Evolutionary conservation across 2,888 invertebrate species (phyloP).

Genomic region (Chrysopilus asiliformis): DNA sequence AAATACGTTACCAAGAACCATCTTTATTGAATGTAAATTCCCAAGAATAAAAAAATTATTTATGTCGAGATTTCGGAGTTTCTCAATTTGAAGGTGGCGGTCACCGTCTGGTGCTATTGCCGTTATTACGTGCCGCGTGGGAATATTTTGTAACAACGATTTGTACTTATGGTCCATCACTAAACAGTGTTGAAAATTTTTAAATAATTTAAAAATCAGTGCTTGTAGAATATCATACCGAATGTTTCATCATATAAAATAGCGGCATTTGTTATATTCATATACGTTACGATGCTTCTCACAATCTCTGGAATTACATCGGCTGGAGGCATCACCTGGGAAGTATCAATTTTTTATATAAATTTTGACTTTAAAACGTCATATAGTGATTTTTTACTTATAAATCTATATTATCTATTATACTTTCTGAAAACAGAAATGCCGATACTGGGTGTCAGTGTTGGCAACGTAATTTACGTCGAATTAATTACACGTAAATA

Average conservation of each 20-base stretch:
- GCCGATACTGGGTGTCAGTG: no score
- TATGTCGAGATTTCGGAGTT: constrained; percentile 67
- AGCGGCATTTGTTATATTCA: constrained; percentile 84
- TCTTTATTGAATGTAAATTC: constrained; percentile 53
- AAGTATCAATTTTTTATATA: no score
- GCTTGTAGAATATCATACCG: constrained; percentile 36
- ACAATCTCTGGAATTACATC: constrained; percentile 75
- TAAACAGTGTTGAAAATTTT: constrained; percentile 26
- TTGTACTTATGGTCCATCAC: constrained; percentile 92
- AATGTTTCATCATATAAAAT: constrained; percentile 82
- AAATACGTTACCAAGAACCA: constrained; percentile 41
- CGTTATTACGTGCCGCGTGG: constrained; percentile 78
- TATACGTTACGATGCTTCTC: constrained; percentile 61
- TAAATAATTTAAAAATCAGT: constrained; percentile 1
- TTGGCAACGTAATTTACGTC: no score
- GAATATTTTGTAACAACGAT: constrained; percentile 75
- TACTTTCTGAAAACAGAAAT: no score
- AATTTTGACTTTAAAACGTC: no score
- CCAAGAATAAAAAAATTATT: constrained; percentile 82
- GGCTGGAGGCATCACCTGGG: constrained; percentile 50
- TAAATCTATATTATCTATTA: no score
- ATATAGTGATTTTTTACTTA: no score
- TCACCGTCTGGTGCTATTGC: constrained; percentile 43
- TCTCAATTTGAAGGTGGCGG: constrained; percentile 50
- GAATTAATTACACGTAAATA: no score